A percentile compares a stretch with the other conserved stretches of the same genome.
phyloP scores from a whole-genome alignment of 2,888 invertebrate genomes.

The Dolichomitus sp. region DNA sequence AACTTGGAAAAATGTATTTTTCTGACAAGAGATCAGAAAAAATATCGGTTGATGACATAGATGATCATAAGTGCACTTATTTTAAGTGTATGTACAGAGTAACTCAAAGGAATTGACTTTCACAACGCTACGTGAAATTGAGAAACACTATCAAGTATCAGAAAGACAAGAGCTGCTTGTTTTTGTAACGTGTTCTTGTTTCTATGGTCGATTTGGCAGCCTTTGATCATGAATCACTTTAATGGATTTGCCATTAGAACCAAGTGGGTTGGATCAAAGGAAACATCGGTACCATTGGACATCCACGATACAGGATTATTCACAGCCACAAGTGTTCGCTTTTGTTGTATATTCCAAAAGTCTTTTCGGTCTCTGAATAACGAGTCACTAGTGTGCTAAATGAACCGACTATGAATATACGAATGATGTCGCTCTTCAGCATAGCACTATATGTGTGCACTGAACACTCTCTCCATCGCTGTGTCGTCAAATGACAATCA shows the following conservation, averaged over 20 bases:
- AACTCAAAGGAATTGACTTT: neutral
- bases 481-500: slow-evolving; percentile 33
- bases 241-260: neutral
- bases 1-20: no score
- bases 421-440: neutral
- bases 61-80: neutral
- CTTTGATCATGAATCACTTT: slow-evolving; percentile 10
- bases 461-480: neutral
- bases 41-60: no score
- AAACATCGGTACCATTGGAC: slow-evolving; percentile 2
- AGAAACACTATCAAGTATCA: neutral
- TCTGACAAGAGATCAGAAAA: no score
- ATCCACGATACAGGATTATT: neutral
- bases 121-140: neutral
- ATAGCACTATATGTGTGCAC: neutral
- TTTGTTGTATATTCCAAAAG: neutral
- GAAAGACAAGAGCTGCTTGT: neutral
- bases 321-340: neutral
- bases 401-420: neutral
- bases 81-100: neutral
- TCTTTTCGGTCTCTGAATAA: neutral
- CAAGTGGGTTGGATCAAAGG: neutral
- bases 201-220: neutral
- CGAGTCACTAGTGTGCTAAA: neutral
- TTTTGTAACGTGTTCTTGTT: neutral